A percentile compares a stretch with the other conserved stretches of the same genome.
Conservation (phyloP, 2,797 vertebrate species). For the Coregonus sp. region DNA sequence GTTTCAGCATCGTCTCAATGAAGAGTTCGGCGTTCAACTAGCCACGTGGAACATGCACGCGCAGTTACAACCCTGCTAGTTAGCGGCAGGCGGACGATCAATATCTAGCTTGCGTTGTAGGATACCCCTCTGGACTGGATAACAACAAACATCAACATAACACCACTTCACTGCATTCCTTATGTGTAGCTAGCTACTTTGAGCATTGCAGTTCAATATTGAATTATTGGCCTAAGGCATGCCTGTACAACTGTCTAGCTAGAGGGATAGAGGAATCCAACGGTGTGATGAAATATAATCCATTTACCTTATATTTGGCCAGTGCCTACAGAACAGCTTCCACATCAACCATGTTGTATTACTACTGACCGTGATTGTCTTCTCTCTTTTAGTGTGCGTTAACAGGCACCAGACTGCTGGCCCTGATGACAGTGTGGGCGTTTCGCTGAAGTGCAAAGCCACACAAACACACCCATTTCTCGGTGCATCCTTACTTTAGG, state of each 20-base stretch:
- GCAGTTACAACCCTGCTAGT: no score
- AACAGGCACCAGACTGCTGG: slow-evolving; percentile 3
- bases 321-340: neutral
- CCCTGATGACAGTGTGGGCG: neutral
- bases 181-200: neutral
- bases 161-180: neutral
- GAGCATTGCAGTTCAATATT: neutral
- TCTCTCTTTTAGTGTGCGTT: neutral
- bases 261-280: no score
- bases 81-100: no score
- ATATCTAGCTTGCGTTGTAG: no score
- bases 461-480: neutral
- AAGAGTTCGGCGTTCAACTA: no score
- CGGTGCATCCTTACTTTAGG: neutral
- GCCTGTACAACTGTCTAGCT: no score
- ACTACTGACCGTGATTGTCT: neutral
- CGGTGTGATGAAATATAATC: no score
- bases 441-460: neutral
- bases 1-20: no score
- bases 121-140: neutral
- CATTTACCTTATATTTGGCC: slow-evolving; percentile 1
- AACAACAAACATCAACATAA: neutral
- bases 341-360: neutral
- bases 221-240: no score
- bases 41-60: no score